These are phyloP conservation scores for Rhaphigaster nebulosa DNA, from an alignment of 2,888 invertebrate genomes.

Conservation along the genomic window DNA sequence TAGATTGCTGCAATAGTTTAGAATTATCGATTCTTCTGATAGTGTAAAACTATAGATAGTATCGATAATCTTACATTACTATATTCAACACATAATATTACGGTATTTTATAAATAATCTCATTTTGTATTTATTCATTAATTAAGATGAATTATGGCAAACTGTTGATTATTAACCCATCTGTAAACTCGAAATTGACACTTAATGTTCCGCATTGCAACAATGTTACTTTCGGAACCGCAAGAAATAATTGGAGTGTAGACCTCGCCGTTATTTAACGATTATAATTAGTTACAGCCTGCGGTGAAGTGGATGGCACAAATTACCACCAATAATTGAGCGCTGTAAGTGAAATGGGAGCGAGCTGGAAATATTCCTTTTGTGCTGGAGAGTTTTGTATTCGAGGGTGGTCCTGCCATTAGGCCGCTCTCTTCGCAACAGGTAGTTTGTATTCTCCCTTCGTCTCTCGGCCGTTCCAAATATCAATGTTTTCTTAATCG, in stretches of 20 bases:
- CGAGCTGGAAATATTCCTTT: not conserved
- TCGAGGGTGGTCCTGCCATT: not conserved
- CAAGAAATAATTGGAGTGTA: not conserved
- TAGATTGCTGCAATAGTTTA: too few species aligned
- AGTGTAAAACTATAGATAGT: too few species aligned
- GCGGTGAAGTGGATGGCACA: not conserved
- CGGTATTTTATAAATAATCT: too few species aligned
- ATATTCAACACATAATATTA: too few species aligned
- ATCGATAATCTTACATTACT: too few species aligned
- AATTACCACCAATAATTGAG: constrained; percentile 24
- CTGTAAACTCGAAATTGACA: too few species aligned
- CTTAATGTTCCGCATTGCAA: not conserved
- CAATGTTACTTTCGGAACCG: not conserved
- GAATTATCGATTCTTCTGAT: too few species aligned
- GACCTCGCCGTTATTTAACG: not conserved
- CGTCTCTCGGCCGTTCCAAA: not conserved
- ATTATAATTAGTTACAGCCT: not conserved
- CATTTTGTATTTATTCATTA: too few species aligned
- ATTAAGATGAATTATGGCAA: too few species aligned
- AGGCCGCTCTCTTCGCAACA: constrained; percentile 1
- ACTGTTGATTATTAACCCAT: too few species aligned
- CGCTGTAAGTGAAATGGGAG: constrained; percentile 10
- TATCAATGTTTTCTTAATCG: constrained; percentile 41
- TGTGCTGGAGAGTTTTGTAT: not conserved
- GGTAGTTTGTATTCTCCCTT: not conserved